Conservation (phyloP, 2,797 vertebrate genomes). For the Delichon dasypus region DNA sequence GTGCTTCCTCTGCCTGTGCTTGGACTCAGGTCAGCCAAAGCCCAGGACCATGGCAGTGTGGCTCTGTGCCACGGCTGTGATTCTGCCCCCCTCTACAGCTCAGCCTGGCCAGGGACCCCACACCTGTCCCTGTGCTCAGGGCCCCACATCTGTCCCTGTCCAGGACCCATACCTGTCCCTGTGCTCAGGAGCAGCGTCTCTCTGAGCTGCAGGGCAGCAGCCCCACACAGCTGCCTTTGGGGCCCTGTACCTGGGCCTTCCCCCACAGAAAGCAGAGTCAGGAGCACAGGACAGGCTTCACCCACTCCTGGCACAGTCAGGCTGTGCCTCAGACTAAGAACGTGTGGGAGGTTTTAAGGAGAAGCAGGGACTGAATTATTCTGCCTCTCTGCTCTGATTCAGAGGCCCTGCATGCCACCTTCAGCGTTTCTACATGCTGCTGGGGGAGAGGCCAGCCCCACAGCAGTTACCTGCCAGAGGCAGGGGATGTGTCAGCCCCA, state of each 20-base stretch:
- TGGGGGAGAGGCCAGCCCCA: background rate
- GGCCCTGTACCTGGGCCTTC: background rate
- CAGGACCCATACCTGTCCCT: too few relatives aligned
- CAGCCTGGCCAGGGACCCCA: background rate
- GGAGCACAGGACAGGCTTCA: background rate
- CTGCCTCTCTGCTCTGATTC: background rate
- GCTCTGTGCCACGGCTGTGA: background rate
- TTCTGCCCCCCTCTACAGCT: background rate
- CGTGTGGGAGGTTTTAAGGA: background rate
- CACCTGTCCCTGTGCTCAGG: too few relatives aligned
- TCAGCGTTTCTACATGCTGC: background rate
- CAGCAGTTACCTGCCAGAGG: background rate
- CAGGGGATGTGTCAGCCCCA: background rate
- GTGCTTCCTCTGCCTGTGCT: background rate
- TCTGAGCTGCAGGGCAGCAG: background rate
- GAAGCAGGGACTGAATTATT: background rate
- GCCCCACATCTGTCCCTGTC: too few relatives aligned
- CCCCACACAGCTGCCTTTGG: background rate
- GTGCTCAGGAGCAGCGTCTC: background rate
- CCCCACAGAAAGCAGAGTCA: background rate
- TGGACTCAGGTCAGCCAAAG: accelerated
- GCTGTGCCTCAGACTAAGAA: background rate
- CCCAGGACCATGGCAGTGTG: accelerated
- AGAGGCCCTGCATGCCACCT: background rate
- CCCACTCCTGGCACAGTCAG: background rate